Evolutionary conservation across 2,888 invertebrate species (phyloP).

Genomic region (Leptopilina myrica): DNA sequence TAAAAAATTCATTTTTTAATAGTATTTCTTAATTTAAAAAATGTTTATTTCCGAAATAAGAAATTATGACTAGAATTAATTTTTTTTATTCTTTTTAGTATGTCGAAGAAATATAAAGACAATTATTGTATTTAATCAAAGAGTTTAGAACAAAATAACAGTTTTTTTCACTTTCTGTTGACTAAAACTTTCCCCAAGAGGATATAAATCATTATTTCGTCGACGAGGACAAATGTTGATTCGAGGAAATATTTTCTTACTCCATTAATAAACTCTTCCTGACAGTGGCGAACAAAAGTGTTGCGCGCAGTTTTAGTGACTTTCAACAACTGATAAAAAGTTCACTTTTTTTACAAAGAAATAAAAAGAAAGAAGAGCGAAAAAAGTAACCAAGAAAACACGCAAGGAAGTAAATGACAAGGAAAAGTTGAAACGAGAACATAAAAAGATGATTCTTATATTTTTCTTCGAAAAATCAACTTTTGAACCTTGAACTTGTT

Average conservation of each 20-base stretch:
- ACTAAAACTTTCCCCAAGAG: background rate
- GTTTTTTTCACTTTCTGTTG: background rate
- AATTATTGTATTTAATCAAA: background rate
- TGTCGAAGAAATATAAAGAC: too few relatives aligned
- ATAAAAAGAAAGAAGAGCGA: background rate
- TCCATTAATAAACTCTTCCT: conserved; percentile 14
- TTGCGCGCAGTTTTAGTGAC: conserved; percentile 9
- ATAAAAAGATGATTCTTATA: background rate
- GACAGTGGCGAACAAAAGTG: conserved; percentile 8
- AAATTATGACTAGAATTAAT: too few relatives aligned
- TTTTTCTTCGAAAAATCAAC: background rate
- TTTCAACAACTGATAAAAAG: conserved; percentile 14
- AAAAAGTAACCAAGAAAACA: background rate
- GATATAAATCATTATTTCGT: conserved; percentile 1
- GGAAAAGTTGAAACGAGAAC: background rate
- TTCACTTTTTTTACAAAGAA: background rate
- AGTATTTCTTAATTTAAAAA: too few relatives aligned
- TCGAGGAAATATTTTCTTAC: background rate
- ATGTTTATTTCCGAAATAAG: too few relatives aligned
- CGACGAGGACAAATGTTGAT: conserved; percentile 2
- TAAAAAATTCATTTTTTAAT: too few relatives aligned
- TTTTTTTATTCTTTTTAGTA: too few relatives aligned
- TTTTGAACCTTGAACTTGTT: background rate
- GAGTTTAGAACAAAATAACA: background rate
- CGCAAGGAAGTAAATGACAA: conserved; percentile 24